phyloP scores from a whole-genome alignment of 2,113 vertebrate species.

The Hymenochirus boettgeri region DNA sequence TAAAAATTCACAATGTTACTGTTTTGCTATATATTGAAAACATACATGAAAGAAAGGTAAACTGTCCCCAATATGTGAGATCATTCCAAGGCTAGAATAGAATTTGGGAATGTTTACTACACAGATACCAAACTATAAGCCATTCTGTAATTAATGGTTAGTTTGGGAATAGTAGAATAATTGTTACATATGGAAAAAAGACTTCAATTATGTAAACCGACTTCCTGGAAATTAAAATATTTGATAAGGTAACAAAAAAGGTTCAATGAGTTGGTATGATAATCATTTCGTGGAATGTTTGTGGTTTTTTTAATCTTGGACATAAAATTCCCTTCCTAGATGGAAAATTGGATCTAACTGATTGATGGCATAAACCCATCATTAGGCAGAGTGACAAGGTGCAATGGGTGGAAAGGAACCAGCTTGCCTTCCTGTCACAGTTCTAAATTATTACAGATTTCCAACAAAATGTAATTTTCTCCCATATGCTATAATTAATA shows the following conservation, averaged over 20 bases:
- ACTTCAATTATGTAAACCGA: too few relatives aligned
- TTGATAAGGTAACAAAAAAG: neutral
- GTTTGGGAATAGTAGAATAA: too few relatives aligned
- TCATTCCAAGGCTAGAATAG: too few relatives aligned
- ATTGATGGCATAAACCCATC: constrained; percentile 25
- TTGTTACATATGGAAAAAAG: too few relatives aligned
- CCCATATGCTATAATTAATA: neutral
- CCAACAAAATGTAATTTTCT: constrained; percentile 18
- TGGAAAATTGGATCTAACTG: constrained; percentile 25
- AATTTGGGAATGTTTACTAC: too few relatives aligned
- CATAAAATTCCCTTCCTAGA: constrained; percentile 28
- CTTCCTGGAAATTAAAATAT: too few relatives aligned
- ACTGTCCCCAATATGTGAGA: too few relatives aligned
- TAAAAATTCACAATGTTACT: too few relatives aligned
- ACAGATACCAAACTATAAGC: too few relatives aligned
- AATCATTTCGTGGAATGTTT: constrained; percentile 25
- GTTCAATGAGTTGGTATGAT: constrained; percentile 31
- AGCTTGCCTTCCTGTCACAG: constrained; percentile 6
- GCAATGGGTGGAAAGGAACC: constrained; percentile 22
- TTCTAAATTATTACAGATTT: constrained; percentile 21
- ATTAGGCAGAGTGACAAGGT: constrained; percentile 16
- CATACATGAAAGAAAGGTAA: too few relatives aligned
- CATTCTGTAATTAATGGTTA: too few relatives aligned
- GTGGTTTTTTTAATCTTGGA: constrained; percentile 1
- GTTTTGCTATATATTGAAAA: too few relatives aligned